Evolutionary conservation across 2,797 vertebrate species (phyloP).

Genomic region (Acropternis orthonyx): DNA sequence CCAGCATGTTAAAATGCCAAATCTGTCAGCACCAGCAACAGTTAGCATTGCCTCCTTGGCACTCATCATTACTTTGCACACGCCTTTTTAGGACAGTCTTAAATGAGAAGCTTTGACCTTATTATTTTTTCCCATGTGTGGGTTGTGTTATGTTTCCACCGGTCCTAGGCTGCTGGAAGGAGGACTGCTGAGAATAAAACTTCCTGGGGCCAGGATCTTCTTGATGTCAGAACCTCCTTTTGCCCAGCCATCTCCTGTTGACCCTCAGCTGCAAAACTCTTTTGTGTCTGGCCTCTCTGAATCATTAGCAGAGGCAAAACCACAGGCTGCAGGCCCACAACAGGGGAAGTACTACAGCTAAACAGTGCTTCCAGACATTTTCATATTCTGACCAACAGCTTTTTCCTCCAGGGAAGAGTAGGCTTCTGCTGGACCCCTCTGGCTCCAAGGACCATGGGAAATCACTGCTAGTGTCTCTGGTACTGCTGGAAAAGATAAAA

Average conservation of each 20-base stretch:
- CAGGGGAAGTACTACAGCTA: background rate
- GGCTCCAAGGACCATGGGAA: background rate
- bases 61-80: conserved; percentile 45
- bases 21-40: conserved; percentile 49
- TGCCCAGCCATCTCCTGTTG: background rate
- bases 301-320: background rate
- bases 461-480: background rate
- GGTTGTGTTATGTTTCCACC: background rate
- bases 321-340: background rate
- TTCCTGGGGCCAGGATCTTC: background rate
- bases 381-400: background rate
- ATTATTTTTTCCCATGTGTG: conserved; percentile 26
- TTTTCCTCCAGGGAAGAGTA: background rate
- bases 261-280: background rate
- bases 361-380: background rate
- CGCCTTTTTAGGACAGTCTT: conserved; percentile 48
- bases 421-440: background rate
- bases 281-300: background rate
- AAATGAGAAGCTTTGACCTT: conserved; percentile 60
- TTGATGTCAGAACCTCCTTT: background rate
- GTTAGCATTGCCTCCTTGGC: conserved; percentile 46
- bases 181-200: background rate
- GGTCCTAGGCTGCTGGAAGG: background rate
- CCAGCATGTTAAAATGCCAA: conserved; percentile 38
- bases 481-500: background rate